Base-by-base conservation (phyloP, 2,797 vertebrate species). In the Diplodus sargus region DNA sequence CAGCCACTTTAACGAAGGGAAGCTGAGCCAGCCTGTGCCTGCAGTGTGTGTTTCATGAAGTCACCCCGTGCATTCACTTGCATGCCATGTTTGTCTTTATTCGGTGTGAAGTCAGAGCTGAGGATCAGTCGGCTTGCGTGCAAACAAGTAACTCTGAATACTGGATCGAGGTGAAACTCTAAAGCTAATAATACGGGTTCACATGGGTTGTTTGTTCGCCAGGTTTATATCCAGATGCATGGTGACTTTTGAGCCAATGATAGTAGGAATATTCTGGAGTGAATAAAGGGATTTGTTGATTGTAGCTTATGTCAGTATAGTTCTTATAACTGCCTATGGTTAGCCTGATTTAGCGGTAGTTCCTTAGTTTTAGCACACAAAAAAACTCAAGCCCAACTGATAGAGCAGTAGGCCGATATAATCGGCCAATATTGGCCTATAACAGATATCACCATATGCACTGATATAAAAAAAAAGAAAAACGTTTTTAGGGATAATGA, bases 1-100 rank as follows among this genome's bases (percentile, higher is more conserved):
- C 90, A 92, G 89, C 87, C 87, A 91, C 92, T 90, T 91, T 88
- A 91, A 87, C 74, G 51, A 87, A 87, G 85, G 72, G 78, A 86
- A 74, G 90, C 90, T 87, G 87, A 89, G 87, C 84, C 88, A 85
- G 81, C 58, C 90, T 85, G 87, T 58, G 82, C 78, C 84, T 83
- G 74, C 64, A 85, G 82, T 86, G 86, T 82, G 72, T 66, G 86
- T 86, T 86, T 92, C 84, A 74, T 77, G 69, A 76, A 90, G 74
- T 89, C 76, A 52, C 52, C 57, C 66, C 54, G 25, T 61, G 79
- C 68, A 65, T 71, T 75, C 65, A 16, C 76, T 86, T 3, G 70
- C 85, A 71, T 81, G 87, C 57, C 63, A 73, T 87, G 78, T 77
- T 76, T 64, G 61, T 81, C 71, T 88, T 85, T 85, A 87, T 85